These are phyloP conservation scores for Arctopsyche grandis DNA, from an alignment of 1,140 invertebrate genomes.

Conservation along the genomic window DNA sequence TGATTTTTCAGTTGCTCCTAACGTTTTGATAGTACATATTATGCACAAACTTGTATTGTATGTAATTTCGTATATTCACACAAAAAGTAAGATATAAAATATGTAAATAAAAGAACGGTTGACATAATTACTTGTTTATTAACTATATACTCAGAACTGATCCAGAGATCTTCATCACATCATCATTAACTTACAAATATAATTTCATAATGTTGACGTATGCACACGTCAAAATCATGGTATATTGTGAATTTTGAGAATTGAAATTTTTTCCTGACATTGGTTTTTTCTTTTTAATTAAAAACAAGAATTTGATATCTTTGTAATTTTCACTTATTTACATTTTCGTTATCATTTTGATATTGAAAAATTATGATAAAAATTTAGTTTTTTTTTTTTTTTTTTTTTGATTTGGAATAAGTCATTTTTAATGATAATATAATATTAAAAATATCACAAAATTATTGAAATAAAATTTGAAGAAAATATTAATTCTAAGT, in stretches of 20 bases:
- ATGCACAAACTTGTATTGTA: too few relatives aligned
- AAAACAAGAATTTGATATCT: slow-evolving; percentile 54
- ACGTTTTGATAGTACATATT: too few relatives aligned
- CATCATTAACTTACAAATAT: slow-evolving; percentile 67
- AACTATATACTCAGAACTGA: slow-evolving; percentile 69
- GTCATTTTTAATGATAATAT: slow-evolving; percentile 55
- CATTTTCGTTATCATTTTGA: slow-evolving; percentile 61
- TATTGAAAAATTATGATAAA: slow-evolving; percentile 50
- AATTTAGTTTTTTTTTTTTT: slow-evolving; percentile 44
- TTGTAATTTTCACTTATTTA: slow-evolving; percentile 64
- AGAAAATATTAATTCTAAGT: slow-evolving; percentile 46
- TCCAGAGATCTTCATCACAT: slow-evolving; percentile 68
- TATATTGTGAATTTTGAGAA: slow-evolving; percentile 32
- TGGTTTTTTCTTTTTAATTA: slow-evolving; percentile 49
- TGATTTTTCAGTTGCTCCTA: too few relatives aligned
- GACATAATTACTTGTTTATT: slow-evolving; percentile 70
- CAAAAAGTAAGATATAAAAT: too few relatives aligned
- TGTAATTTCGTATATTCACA: too few relatives aligned
- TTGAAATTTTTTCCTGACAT: slow-evolving; percentile 39
- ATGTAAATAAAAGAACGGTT: slow-evolving; percentile 50
- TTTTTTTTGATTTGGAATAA: slow-evolving; percentile 54
- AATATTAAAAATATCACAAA: slow-evolving; percentile 67
- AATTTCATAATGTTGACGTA: slow-evolving; percentile 67
- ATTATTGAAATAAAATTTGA: slow-evolving; percentile 64
- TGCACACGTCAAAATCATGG: slow-evolving; percentile 49